Evolutionary conservation across 2,888 invertebrate genomes (phyloP), one percentile per base, ranked within the genome.

Genomic region (Hypomecis atomaria): DNA sequence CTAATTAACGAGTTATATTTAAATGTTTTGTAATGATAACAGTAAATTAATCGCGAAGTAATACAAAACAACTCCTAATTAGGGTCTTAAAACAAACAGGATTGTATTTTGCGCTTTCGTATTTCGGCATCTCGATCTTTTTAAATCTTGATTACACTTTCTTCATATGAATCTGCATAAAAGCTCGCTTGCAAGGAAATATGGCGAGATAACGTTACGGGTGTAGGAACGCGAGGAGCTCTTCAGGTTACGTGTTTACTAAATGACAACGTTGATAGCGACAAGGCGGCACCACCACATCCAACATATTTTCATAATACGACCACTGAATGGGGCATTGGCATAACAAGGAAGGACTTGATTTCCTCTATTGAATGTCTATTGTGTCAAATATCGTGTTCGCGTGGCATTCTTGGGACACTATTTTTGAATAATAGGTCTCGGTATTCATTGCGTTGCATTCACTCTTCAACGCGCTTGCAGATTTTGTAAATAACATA

Each of bases 231-330:
- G 65, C 74, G 78, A 82, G 66, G 76, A 76, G 76, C 66, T 65
- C 66, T 66, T 86, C 85, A 72, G 71, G 69, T 86, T 81, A 78
- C 86, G 79, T 87, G 87, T 88, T 88, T 86, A 87, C 83, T 77
- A 80, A 84, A 84, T 76, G 67, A 69, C 72, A 62, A 67, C 59
- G 64, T 59, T 66, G 64, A 71, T 65, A 53, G 69, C 72, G 63
- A 62, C 71, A 65, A 63, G 72, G 67, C 69, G 73, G 66, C 75
- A 69, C 69, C 70, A 69, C 72, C 72, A 81, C 79, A 79, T 79
- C 75, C 81, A 78, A 79, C 82, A 77, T 87, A 85, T 88, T 88
- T 87, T 86, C 87, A 88, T 88, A 89, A 89, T 84, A 88, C 76
- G 72, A 69, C 71, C 72, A 71, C 75, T 79, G 77, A 84, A 86